A percentile compares a stretch with the other conserved stretches of the same genome.
These are phyloP conservation scores for Hoplostethus mediterraneus DNA, from an alignment of 2,797 vertebrate species.

Conservation along the genomic window DNA sequence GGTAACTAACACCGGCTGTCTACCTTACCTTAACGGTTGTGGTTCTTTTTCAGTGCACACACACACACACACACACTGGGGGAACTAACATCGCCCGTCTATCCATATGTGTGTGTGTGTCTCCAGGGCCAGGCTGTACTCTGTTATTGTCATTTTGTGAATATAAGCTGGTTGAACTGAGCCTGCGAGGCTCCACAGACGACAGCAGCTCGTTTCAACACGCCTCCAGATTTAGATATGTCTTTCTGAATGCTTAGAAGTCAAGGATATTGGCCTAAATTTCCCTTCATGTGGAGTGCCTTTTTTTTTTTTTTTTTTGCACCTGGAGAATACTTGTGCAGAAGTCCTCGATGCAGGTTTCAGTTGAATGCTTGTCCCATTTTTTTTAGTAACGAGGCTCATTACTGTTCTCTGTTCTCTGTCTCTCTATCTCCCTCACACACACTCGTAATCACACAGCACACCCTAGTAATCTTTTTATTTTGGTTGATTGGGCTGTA, in stretches of 20 bases:
- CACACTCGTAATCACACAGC: conserved; percentile 36
- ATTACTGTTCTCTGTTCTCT: conserved; percentile 63
- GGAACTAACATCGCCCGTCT: no score
- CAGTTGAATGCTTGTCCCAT: conserved; percentile 57
- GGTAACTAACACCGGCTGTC: conserved; percentile 62
- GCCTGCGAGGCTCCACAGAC: no score
- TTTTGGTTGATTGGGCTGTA: conserved; percentile 58
- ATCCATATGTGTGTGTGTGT: no score
- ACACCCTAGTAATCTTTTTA: conserved; percentile 52
- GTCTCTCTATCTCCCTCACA: conserved; percentile 35
- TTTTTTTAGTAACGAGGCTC: conserved; percentile 68
- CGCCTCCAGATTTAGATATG: conserved; percentile 24
- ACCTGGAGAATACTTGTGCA: conserved; percentile 60
- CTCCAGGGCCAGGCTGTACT: no score
- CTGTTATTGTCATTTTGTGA: no score
- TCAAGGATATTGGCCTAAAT: conserved; percentile 63
- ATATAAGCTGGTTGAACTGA: no score
- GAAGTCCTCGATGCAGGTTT: conserved; percentile 51
- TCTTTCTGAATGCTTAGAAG: conserved; percentile 45
- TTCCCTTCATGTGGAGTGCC: conserved; percentile 42
- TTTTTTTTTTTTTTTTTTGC: conserved; percentile 34
- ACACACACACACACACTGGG: not conserved
- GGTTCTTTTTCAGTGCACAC: no score
- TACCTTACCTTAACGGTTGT: no score
- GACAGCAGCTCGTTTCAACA: no score